A percentile compares a stretch with the other conserved stretches of the same genome.
Conservation (phyloP, 2,797 vertebrate genomes). For the Acrocephalus scirpaceus region DNA sequence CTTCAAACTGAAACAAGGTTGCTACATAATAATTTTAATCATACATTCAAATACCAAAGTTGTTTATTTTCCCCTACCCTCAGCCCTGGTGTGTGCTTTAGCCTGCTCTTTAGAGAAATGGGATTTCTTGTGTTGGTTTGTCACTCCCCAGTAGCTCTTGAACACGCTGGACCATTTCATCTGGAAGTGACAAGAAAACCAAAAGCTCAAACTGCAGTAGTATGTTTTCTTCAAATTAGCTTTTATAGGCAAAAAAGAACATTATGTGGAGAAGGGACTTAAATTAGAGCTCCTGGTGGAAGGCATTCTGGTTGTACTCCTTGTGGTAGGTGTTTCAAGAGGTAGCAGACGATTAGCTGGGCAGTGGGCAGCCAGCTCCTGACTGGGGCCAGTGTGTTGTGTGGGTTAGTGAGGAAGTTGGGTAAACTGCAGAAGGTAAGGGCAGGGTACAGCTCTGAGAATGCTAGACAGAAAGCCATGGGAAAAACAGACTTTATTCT, state of each 20-base stretch:
- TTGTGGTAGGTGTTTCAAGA: neutral
- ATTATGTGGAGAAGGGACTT: neutral
- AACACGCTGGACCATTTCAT: rapidly evolving
- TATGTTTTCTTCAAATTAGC: neutral
- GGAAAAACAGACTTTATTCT: neutral
- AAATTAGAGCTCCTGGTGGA: neutral
- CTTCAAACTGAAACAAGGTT: neutral
- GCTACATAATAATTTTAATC: neutral
- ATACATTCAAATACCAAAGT: neutral
- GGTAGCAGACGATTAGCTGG: neutral
- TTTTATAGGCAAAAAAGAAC: neutral
- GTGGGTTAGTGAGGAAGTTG: neutral
- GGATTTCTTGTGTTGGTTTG: neutral
- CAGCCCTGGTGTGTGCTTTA: neutral
- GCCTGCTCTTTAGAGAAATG: neutral
- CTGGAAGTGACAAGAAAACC: neutral
- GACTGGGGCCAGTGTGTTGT: rapidly evolving
- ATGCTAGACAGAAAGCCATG: neutral
- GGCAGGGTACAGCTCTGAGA: neutral
- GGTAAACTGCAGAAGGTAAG: neutral
- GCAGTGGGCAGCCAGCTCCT: rapidly evolving
- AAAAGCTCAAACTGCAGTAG: neutral
- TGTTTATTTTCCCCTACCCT: neutral
- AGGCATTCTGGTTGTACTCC: neutral
- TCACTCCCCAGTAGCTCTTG: neutral